Evolutionary conservation across 2,113 vertebrate species (phyloP).

Genomic region (Micromys minutus): DNA sequence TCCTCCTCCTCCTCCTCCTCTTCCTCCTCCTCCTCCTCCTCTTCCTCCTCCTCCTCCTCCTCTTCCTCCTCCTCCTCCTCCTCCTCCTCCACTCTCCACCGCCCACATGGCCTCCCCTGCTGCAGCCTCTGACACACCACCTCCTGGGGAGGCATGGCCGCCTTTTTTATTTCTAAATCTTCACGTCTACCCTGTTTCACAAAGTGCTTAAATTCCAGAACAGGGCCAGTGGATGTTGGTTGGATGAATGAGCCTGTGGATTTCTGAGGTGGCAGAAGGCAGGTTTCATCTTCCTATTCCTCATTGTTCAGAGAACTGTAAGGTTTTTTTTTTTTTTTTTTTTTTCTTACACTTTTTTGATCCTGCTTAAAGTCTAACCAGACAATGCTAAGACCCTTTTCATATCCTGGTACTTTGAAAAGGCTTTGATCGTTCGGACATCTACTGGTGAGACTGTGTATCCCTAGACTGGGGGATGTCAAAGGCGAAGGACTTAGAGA

Average conservation of each 20-base stretch:
- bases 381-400: background rate
- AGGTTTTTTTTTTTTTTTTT: background rate
- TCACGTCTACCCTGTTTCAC: background rate
- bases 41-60: background rate
- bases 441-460: background rate
- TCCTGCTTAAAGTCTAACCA: slow-evolving; percentile 11
- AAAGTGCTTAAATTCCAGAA: background rate
- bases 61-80: background rate
- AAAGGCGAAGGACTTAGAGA: background rate
- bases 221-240: background rate
- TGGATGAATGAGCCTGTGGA: background rate
- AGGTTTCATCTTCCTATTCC: background rate
- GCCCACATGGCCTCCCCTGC: background rate
- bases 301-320: background rate
- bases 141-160: background rate
- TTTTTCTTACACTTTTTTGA: background rate
- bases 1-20: background rate
- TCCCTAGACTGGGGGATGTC: background rate
- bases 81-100: no score
- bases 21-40: background rate
- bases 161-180: background rate
- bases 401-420: background rate
- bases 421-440: background rate
- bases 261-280: background rate
- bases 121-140: background rate